Percentiles rank a stretch among this genome's conserved stretches.
These are phyloP conservation scores for Prunella strophiata DNA, from an alignment of 2,797 vertebrate species.

Conservation along the genomic window DNA sequence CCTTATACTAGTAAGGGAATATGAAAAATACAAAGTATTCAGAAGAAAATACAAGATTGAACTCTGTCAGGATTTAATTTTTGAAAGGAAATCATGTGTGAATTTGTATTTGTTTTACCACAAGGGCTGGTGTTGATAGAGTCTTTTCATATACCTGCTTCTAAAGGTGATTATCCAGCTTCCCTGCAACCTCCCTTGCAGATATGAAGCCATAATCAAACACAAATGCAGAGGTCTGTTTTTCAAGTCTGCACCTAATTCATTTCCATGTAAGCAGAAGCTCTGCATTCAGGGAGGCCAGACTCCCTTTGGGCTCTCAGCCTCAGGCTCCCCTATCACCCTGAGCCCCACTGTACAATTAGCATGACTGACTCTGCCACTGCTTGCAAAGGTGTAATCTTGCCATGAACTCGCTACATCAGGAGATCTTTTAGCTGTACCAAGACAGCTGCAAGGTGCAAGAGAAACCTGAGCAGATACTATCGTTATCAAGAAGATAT, in stretches of 20 bases:
- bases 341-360: not conserved
- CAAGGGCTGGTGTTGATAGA: not conserved
- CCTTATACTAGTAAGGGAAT: not conserved
- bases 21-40: not conserved
- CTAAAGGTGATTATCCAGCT: not conserved
- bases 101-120: not conserved
- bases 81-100: not conserved
- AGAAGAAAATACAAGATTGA: not conserved
- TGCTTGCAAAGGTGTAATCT: not conserved
- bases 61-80: not conserved
- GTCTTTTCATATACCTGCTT: not conserved
- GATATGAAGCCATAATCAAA: not conserved
- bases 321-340: not conserved
- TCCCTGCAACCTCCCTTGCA: not conserved
- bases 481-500: not conserved
- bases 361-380: not conserved
- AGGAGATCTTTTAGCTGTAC: not conserved
- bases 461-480: not conserved
- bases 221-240: not conserved
- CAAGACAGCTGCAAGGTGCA: slow-evolving; percentile 20
- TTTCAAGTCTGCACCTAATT: not conserved
- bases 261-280: not conserved
- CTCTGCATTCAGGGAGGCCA: not conserved
- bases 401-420: not conserved
- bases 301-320: not conserved